These are phyloP conservation scores for Exephanes ischioxanthus DNA, from an alignment of 2,888 invertebrate species.

Conservation along the genomic window DNA sequence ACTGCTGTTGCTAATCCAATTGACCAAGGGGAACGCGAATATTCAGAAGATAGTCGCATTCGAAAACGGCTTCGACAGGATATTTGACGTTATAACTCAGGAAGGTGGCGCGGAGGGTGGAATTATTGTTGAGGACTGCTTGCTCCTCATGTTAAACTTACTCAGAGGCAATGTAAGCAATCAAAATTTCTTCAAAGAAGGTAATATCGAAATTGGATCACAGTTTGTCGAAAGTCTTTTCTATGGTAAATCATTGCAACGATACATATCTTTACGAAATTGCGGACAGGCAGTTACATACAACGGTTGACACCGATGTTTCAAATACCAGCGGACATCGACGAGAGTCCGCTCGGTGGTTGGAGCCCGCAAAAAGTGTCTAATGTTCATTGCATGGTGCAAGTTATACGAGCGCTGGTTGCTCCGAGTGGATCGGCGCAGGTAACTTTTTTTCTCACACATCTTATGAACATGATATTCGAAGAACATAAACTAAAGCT, in stretches of 20 bases:
- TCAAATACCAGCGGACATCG: conserved; percentile 89
- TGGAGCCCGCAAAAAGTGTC: conserved; percentile 98
- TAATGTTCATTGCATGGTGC: conserved; percentile 96
- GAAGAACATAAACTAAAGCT: not conserved
- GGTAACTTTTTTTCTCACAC: conserved; percentile 86
- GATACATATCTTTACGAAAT: conserved; percentile 22
- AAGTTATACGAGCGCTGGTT: conserved; percentile 95
- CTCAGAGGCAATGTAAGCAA: conserved; percentile 98
- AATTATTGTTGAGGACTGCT: conserved; percentile 99
- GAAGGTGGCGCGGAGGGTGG: conserved; percentile 98
- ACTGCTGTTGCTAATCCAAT: conserved; percentile 94
- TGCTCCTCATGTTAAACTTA: conserved; percentile 96
- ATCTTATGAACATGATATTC: not conserved
- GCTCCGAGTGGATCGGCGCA: conserved; percentile 97
- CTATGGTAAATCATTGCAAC: not conserved
- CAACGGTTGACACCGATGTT: conserved; percentile 96
- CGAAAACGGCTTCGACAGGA: conserved; percentile 98
- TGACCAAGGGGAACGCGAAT: conserved; percentile 98
- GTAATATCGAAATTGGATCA: conserved; percentile 74
- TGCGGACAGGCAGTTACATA: conserved; percentile 91
- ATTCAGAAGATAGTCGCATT: conserved; percentile 99
- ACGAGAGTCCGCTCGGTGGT: conserved; percentile 87
- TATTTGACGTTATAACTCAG: conserved; percentile 96
- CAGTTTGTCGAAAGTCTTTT: not conserved
- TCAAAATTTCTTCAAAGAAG: conserved; percentile 99